phyloP scores from a whole-genome alignment of 2,113 vertebrate species.

The Urocitellus parryii region DNA sequence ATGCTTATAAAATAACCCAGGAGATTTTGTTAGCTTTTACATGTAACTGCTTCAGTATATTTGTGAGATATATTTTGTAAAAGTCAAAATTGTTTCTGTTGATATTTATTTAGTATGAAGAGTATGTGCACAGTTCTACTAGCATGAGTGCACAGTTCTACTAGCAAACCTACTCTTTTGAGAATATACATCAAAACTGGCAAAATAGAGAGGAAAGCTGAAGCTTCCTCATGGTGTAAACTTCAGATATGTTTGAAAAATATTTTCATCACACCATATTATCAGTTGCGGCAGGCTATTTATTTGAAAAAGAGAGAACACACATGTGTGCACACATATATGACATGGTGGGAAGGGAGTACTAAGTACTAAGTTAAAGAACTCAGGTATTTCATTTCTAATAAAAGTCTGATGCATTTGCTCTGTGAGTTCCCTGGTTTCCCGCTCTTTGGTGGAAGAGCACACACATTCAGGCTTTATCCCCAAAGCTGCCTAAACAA shows the following conservation, averaged over 20 bases:
- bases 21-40: not conserved
- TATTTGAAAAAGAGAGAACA: not conserved
- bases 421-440: not conserved
- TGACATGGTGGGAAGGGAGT: not conserved
- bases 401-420: not conserved
- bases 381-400: not conserved
- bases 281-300: not conserved
- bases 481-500: not conserved
- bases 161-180: not conserved
- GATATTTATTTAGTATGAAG: not conserved
- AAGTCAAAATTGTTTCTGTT: slow-evolving; percentile 22
- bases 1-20: not conserved
- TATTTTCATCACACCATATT: not conserved
- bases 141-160: not conserved
- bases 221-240: not conserved
- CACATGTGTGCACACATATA: too few species aligned
- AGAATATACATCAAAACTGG: not conserved
- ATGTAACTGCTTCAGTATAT: not conserved
- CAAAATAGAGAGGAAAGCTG: not conserved
- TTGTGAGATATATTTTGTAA: not conserved
- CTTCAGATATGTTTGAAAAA: slow-evolving; percentile 13
- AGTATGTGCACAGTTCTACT: not conserved
- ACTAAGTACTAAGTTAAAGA: not conserved
- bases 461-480: not conserved
- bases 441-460: not conserved